A percentile compares a stretch with the other conserved stretches of the same genome.
phyloP scores from a whole-genome alignment of 2,888 invertebrate genomes.

The Diadegma fenestrale region DNA sequence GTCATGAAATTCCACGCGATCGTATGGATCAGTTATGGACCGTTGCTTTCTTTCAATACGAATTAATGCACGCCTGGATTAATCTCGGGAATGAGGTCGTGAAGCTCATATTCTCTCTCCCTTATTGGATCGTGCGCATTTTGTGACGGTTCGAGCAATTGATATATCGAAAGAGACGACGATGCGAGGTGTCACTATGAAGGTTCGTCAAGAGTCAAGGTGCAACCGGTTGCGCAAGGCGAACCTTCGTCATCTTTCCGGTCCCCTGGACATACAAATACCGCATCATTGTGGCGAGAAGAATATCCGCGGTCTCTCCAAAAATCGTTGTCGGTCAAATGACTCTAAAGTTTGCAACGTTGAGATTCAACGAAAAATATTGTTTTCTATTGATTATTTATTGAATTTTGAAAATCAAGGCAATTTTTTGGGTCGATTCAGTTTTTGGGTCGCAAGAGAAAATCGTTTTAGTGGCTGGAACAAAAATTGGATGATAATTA shows the following conservation, averaged over 20 bases:
- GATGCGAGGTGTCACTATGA: slow-evolving; percentile 56
- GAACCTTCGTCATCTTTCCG: slow-evolving; percentile 30
- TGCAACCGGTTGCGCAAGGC: slow-evolving; percentile 61
- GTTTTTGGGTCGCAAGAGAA: no score
- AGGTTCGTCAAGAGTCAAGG: slow-evolving; percentile 28
- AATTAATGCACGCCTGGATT: slow-evolving; percentile 54
- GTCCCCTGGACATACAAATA: slow-evolving; percentile 1
- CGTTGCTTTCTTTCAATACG: slow-evolving; percentile 44
- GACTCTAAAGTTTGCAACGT: no score
- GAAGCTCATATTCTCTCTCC: not conserved
- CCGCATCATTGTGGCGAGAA: not conserved
- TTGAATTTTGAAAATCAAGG: no score
- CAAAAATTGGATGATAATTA: no score
- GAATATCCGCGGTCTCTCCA: not conserved
- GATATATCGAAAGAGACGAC: slow-evolving; percentile 63
- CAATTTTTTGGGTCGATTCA: no score
- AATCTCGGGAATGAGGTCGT: slow-evolving; percentile 37
- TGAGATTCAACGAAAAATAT: no score
- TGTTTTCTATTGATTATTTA: no score
- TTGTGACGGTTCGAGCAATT: slow-evolving; percentile 45
- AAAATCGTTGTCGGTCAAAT: not conserved
- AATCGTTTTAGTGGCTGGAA: no score
- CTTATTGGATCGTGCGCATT: not conserved
- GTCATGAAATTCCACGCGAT: slow-evolving; percentile 28
- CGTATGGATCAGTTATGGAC: slow-evolving; percentile 39